phyloP scores from a whole-genome alignment of 2,113 vertebrate species.

The Melanerpes aurifrons region DNA sequence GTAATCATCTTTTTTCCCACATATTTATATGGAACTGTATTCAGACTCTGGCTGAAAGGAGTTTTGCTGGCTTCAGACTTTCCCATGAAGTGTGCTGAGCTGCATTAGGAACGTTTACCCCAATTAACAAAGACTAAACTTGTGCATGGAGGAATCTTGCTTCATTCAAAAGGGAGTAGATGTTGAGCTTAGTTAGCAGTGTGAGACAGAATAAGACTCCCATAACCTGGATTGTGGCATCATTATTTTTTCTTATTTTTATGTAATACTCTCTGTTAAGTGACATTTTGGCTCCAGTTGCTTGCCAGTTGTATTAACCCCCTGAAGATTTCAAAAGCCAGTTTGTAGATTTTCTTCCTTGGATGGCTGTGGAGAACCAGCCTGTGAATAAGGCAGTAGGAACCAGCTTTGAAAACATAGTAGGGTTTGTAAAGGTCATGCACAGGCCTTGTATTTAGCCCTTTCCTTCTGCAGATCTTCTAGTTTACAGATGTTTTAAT shows the following conservation, averaged over 20 bases:
- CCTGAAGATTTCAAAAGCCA: background rate
- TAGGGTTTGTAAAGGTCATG: conserved; percentile 33
- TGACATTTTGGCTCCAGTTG: background rate
- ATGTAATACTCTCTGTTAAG: background rate
- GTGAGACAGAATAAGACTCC: background rate
- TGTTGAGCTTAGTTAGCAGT: background rate
- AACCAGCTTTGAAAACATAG: conserved; percentile 33
- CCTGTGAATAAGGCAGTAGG: background rate
- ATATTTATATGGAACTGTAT: background rate
- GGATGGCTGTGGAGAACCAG: background rate
- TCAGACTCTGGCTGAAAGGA: background rate
- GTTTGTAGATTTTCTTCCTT: background rate
- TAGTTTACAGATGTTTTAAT: conserved; percentile 40
- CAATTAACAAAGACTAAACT: background rate
- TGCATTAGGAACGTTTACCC: background rate
- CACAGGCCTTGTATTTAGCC: background rate
- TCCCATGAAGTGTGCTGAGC: background rate
- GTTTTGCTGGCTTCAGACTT: background rate
- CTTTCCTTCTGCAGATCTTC: background rate
- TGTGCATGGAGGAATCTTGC: background rate
- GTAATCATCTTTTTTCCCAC: accelerated
- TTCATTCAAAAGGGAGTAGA: accelerated
- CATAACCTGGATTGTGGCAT: background rate
- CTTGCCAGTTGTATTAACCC: background rate
- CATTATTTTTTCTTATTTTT: background rate